Evolutionary conservation across 2,888 invertebrate species (phyloP).

Genomic region (Metacarcinus magister): DNA sequence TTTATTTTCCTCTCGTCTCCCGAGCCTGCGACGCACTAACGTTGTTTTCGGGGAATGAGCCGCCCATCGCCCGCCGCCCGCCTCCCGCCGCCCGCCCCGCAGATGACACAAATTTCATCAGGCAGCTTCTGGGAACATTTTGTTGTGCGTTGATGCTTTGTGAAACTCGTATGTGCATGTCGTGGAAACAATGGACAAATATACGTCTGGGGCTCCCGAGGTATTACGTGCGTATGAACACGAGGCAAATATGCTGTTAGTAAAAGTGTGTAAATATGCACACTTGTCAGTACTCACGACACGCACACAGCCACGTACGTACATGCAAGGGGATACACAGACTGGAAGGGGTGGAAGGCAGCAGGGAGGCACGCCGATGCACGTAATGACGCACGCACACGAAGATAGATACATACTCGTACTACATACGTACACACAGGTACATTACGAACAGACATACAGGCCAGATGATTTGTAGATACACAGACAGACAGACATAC

Average conservation of each 20-base stretch:
- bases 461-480: background rate
- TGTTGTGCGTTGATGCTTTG: background rate
- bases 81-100: background rate
- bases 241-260: background rate
- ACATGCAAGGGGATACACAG: background rate
- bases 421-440: background rate
- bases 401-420: background rate
- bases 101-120: conserved; percentile 34
- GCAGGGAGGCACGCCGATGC: background rate
- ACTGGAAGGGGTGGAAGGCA: background rate
- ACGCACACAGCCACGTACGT: background rate
- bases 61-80: background rate
- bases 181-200: background rate
- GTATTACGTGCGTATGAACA: background rate
- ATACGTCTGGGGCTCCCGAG: background rate
- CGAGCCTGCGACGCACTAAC: background rate
- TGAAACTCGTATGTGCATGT: background rate
- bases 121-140: conserved; percentile 10
- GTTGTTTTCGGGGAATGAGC: conserved; percentile 8
- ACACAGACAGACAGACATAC: background rate
- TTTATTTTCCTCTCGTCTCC: background rate
- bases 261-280: conserved; percentile 9
- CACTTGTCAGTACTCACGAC: background rate
- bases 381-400: background rate
- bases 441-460: background rate